Evolutionary conservation across 2,113 vertebrate species (phyloP).

Genomic region (Actenoides lindsayi): DNA sequence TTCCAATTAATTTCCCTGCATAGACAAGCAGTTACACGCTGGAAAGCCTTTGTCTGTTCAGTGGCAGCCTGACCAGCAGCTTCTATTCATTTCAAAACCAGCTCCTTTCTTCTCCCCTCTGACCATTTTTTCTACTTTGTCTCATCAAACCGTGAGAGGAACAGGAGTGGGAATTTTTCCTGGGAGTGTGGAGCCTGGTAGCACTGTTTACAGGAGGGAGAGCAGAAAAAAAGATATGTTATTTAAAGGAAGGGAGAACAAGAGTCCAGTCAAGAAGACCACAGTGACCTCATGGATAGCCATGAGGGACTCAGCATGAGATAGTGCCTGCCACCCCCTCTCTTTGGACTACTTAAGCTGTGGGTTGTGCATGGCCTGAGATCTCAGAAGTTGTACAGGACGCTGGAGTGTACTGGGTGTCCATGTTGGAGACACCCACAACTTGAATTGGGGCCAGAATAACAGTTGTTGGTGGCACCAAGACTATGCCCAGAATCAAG

Average conservation of each 20-base stretch:
- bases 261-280: not conserved
- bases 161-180: not conserved
- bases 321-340: not conserved
- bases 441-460: not conserved
- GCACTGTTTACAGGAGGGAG: not conserved
- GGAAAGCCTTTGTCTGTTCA: conserved; percentile 58
- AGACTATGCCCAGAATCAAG: not conserved
- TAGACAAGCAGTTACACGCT: conserved; percentile 62
- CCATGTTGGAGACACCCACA: not conserved
- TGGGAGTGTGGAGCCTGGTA: not conserved
- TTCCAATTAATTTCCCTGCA: conserved; percentile 67
- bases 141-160: not conserved
- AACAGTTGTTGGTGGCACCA: not conserved
- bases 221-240: not conserved
- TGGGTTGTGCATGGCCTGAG: not conserved
- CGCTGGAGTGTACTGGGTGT: not conserved
- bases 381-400: not conserved
- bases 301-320: not conserved
- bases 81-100: conserved; percentile 56
- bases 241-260: not conserved
- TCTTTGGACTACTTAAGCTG: not conserved
- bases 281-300: not conserved
- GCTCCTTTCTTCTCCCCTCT: conserved; percentile 39
- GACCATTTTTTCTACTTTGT: conserved; percentile 31
- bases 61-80: conserved; percentile 64